phyloP scores from a whole-genome alignment of 2,113 vertebrate species.

The Bungarus multicinctus region DNA sequence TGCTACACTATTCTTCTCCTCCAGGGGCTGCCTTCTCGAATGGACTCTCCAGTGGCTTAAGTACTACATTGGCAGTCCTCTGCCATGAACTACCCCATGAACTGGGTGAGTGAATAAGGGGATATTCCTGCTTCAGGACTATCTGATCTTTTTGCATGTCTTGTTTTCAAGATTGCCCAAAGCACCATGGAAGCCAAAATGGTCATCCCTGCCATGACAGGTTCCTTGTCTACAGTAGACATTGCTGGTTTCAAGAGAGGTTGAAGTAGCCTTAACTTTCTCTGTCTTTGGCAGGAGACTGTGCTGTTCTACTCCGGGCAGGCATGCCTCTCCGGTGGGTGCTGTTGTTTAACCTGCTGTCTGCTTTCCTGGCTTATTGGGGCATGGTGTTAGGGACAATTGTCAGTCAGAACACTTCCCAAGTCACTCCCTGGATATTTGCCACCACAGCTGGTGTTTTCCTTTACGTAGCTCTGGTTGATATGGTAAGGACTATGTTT shows the following conservation, averaged over 20 bases:
- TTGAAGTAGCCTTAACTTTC: no score
- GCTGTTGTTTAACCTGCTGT: conserved; percentile 69
- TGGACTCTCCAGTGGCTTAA: conserved; percentile 74
- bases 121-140: background rate
- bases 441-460: conserved; percentile 78
- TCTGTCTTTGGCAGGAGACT: conserved; percentile 68
- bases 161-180: background rate
- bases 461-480: conserved; percentile 80
- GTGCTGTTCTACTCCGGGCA: conserved; percentile 73
- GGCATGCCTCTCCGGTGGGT: conserved; percentile 65
- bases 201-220: background rate
- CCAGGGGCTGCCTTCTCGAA: conserved; percentile 79
- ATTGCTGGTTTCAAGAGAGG: background rate
- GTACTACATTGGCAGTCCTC: conserved; percentile 80
- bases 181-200: background rate
- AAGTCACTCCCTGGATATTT: conserved; percentile 79
- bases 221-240: background rate
- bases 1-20: background rate
- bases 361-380: conserved; percentile 71
- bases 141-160: background rate
- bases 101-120: conserved; percentile 66
- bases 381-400: conserved; percentile 65
- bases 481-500: conserved; percentile 72
- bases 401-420: conserved; percentile 64
- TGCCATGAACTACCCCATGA: conserved; percentile 84